These are phyloP conservation scores for Chromobotia macracanthus DNA, from an alignment of 2,797 vertebrate genomes.

Conservation along the genomic window DNA sequence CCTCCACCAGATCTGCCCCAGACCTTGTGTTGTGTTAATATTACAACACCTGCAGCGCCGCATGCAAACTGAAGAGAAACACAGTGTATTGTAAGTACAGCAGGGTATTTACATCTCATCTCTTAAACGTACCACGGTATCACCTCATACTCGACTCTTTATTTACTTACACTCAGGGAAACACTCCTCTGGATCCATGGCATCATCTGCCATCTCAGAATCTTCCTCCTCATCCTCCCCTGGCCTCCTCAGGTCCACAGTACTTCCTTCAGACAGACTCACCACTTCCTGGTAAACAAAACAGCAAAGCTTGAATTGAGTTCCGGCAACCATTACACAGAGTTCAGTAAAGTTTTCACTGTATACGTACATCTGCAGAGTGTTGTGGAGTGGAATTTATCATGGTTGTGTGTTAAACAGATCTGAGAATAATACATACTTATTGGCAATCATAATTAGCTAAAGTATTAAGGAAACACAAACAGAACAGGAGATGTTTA, in stretches of 20 bases:
- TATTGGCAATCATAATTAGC: neutral
- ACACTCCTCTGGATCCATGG: slow-evolving; percentile 93
- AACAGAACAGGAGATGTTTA: neutral
- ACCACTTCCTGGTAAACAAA: slow-evolving; percentile 71
- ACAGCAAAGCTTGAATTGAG: slow-evolving; percentile 15
- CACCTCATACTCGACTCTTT: neutral
- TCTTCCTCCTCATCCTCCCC: slow-evolving; percentile 86
- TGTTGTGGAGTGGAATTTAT: neutral
- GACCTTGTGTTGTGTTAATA: slow-evolving; percentile 73
- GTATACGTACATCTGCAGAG: too few species aligned
- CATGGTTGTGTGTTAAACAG: too few species aligned
- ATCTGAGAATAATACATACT: too few species aligned
- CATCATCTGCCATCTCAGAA: slow-evolving; percentile 84
- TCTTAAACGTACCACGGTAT: too few species aligned
- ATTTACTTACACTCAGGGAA: slow-evolving; percentile 87
- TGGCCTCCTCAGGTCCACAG: slow-evolving; percentile 91
- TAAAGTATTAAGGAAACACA: neutral
- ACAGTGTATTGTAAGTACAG: neutral
- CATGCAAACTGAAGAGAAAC: slow-evolving; percentile 76
- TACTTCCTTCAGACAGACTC: slow-evolving; percentile 96
- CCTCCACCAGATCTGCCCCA: slow-evolving; percentile 85
- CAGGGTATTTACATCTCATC: too few species aligned
- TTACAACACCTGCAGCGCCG: slow-evolving; percentile 76
- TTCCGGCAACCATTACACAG: neutral
- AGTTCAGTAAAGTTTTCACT: neutral